These are phyloP conservation scores for Chlorops oryzae DNA, from an alignment of 1,140 invertebrate species.

Conservation along the genomic window DNA sequence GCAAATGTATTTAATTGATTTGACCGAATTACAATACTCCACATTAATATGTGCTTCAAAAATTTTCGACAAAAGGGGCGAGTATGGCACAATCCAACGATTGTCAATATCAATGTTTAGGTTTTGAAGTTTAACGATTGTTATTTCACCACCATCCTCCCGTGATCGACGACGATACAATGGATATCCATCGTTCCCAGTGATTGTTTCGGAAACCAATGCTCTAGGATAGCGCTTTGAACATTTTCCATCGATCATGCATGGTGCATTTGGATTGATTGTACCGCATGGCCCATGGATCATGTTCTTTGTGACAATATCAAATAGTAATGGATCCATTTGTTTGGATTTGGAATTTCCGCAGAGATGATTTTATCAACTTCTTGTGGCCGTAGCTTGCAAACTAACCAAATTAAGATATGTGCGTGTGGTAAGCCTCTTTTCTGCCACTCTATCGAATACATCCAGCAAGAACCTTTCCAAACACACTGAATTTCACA, in stretches of 20 bases:
- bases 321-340: constrained; percentile 45
- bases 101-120: too few species aligned
- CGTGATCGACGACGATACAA: constrained; percentile 40
- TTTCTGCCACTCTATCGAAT: constrained; percentile 51
- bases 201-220: constrained; percentile 19
- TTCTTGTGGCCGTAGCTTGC: too few species aligned
- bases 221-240: constrained; percentile 25
- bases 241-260: constrained; percentile 34
- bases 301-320: constrained; percentile 47
- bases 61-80: too few species aligned
- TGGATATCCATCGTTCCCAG: constrained; percentile 47
- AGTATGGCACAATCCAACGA: too few species aligned
- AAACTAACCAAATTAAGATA: constrained; percentile 11
- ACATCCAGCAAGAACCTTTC: constrained; percentile 44
- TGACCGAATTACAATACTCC: too few species aligned
- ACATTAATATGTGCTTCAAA: too few species aligned
- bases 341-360: too few species aligned
- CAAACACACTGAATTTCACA: constrained; percentile 38
- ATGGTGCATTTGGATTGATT: constrained; percentile 30
- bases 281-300: constrained; percentile 54
- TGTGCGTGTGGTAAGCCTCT: constrained; percentile 20
- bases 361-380: too few species aligned
- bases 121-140: constrained; percentile 13
- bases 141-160: constrained; percentile 19
- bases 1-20: too few species aligned